Conservation (phyloP, 2,888 invertebrate genomes). For the Alviniconcha strummeri region DNA sequence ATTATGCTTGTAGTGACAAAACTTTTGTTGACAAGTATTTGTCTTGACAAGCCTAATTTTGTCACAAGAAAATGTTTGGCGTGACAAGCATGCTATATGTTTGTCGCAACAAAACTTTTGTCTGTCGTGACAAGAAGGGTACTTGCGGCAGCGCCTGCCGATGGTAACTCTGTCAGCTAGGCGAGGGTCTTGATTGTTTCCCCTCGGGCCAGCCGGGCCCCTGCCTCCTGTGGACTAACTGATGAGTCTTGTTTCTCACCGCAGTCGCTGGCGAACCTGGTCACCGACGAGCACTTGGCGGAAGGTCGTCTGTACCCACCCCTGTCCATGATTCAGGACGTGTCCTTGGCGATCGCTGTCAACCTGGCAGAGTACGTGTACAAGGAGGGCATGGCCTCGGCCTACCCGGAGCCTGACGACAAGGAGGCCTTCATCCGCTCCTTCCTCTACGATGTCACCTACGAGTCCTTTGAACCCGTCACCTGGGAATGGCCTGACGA, state of each 20-base stretch:
- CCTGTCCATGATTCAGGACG: slow-evolving; percentile 85
- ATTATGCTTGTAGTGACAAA: no score
- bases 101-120: no score
- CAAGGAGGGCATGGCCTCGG: slow-evolving; percentile 75
- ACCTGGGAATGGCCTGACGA: slow-evolving; percentile 74
- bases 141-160: no score
- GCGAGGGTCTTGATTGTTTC: no score
- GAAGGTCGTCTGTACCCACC: slow-evolving; percentile 95
- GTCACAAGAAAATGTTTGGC: no score
- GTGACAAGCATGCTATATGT: no score
- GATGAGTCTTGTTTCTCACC: slow-evolving; percentile 47
- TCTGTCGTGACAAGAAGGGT: no score
- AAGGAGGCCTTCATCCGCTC: slow-evolving; percentile 74
- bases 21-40: no score
- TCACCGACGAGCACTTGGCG: slow-evolving; percentile 86
- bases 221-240: no score
- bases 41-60: no score
- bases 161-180: no score
- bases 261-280: slow-evolving; percentile 86
- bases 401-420: slow-evolving; percentile 77
- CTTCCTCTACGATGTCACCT: slow-evolving; percentile 69
- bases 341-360: slow-evolving; percentile 90
- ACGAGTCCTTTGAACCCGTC: slow-evolving; percentile 74
- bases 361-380: slow-evolving; percentile 89
- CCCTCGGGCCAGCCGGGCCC: no score